A percentile compares a stretch with the other conserved stretches of the same genome.
These are phyloP conservation scores for Mechanitis mazaeus DNA, from an alignment of 2,888 invertebrate species.

Conservation along the genomic window DNA sequence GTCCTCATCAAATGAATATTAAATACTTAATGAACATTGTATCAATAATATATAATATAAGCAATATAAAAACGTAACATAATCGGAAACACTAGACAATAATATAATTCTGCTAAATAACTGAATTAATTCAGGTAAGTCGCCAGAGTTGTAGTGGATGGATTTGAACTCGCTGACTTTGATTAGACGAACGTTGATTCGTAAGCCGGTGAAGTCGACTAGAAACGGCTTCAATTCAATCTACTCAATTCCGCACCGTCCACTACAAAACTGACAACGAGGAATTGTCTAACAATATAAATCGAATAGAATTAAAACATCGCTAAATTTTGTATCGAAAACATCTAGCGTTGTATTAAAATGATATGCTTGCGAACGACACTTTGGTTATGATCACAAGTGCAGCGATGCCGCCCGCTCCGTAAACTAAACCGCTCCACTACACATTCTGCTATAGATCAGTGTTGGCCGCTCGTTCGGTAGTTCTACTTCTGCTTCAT, in stretches of 20 bases:
- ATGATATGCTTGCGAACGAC: slow-evolving; percentile 74
- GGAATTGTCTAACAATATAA: slow-evolving; percentile 71
- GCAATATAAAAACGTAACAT: slow-evolving; percentile 76
- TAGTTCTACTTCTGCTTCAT: slow-evolving; percentile 58
- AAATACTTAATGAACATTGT: slow-evolving; percentile 76
- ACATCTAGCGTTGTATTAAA: slow-evolving; percentile 69
- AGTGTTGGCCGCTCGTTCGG: slow-evolving; percentile 64
- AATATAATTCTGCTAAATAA: slow-evolving; percentile 76
- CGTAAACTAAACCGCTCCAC: slow-evolving; percentile 59
- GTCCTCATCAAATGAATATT: slow-evolving; percentile 76
- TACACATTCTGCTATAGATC: slow-evolving; percentile 71
- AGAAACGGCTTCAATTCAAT: slow-evolving; percentile 46
- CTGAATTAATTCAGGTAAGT: slow-evolving; percentile 67
- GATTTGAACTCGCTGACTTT: slow-evolving; percentile 32
- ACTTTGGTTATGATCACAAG: slow-evolving; percentile 68
- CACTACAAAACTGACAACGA: slow-evolving; percentile 58
- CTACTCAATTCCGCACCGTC: slow-evolving; percentile 33
- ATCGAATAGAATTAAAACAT: slow-evolving; percentile 68
- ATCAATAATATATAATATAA: slow-evolving; percentile 74
- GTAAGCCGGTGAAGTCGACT: slow-evolving; percentile 55
- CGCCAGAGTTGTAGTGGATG: slow-evolving; percentile 51
- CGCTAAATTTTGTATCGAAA: slow-evolving; percentile 72
- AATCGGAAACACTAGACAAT: slow-evolving; percentile 74
- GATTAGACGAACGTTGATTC: slow-evolving; percentile 36
- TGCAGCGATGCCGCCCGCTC: slow-evolving; percentile 54